phyloP scores from a whole-genome alignment of 2,888 invertebrate genomes.

The Colletes collaris region DNA sequence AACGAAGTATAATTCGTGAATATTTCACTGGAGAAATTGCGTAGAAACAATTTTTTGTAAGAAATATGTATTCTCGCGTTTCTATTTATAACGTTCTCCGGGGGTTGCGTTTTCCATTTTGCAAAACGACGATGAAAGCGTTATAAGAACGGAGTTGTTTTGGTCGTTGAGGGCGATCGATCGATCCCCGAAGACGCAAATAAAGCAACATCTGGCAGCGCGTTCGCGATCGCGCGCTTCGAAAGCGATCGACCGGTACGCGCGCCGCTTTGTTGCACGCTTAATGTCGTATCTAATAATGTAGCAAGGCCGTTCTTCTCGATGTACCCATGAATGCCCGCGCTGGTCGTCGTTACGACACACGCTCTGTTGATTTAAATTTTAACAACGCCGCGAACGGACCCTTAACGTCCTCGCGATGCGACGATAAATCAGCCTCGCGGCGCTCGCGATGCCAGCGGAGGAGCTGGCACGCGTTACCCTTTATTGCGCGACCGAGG shows the following conservation, averaged over 20 bases:
- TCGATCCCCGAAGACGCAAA: slow-evolving; percentile 1
- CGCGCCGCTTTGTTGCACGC: slow-evolving; percentile 29
- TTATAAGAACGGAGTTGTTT: no score
- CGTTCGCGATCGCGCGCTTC: slow-evolving; percentile 14
- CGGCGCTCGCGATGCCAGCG: slow-evolving; percentile 16
- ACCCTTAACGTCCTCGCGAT: slow-evolving; percentile 53
- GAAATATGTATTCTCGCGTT: no score
- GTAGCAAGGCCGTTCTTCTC: slow-evolving; percentile 64
- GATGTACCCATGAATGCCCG: slow-evolving; percentile 49
- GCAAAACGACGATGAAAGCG: no score
- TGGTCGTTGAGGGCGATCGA: neutral
- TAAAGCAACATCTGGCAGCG: slow-evolving; percentile 21
- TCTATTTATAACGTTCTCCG: no score
- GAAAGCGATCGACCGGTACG: slow-evolving; percentile 2
- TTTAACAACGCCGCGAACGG: slow-evolving; percentile 51
- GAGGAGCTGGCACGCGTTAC: slow-evolving; percentile 43
- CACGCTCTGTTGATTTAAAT: slow-evolving; percentile 48
- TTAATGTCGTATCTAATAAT: slow-evolving; percentile 60
- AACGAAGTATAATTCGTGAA: no score
- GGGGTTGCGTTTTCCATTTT: no score
- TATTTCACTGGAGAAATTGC: no score
- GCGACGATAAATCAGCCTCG: slow-evolving; percentile 57
- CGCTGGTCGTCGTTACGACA: slow-evolving; percentile 55
- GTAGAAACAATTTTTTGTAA: no score
- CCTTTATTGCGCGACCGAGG: slow-evolving; percentile 37